A percentile compares a stretch with the other conserved stretches of the same genome.
Conservation (phyloP, 2,888 invertebrate species). For the Diplazon laetatorius region DNA sequence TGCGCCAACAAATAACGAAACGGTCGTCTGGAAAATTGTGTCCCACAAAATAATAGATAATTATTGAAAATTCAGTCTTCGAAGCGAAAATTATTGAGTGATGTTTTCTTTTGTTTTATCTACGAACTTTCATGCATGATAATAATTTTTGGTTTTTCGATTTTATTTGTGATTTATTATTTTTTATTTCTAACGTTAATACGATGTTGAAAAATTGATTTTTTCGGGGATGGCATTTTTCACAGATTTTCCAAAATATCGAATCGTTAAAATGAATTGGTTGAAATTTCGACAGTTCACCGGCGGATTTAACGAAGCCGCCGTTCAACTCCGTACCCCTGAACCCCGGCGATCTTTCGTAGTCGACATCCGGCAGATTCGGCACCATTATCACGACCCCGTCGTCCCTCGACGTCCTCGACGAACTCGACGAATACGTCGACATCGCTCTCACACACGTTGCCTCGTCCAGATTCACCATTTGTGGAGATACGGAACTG, state of each 20-base stretch:
- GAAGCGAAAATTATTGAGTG: too few relatives aligned
- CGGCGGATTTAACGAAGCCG: constrained; percentile 70
- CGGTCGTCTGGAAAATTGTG: background rate
- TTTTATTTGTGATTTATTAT: background rate
- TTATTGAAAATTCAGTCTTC: too few relatives aligned
- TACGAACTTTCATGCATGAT: too few relatives aligned
- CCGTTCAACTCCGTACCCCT: constrained; percentile 66
- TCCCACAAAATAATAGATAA: too few relatives aligned
- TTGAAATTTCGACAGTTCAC: constrained; percentile 62
- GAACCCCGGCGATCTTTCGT: constrained; percentile 64
- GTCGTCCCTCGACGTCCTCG: constrained; percentile 77
- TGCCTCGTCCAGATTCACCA: constrained; percentile 73
- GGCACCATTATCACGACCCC: constrained; percentile 85
- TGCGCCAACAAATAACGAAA: constrained; percentile 9
- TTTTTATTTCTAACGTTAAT: too few relatives aligned
- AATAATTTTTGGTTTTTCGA: background rate
- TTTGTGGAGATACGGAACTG: constrained; percentile 75
- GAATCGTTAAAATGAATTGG: constrained; percentile 31
- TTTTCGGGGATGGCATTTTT: constrained; percentile 1
- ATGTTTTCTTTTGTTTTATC: background rate
- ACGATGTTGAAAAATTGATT: background rate
- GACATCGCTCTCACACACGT: constrained; percentile 50
- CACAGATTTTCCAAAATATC: background rate
- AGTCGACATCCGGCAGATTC: constrained; percentile 78
- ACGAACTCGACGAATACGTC: constrained; percentile 62